Conservation (phyloP, 1,140 invertebrate species). For the Meteorus sp. region DNA sequence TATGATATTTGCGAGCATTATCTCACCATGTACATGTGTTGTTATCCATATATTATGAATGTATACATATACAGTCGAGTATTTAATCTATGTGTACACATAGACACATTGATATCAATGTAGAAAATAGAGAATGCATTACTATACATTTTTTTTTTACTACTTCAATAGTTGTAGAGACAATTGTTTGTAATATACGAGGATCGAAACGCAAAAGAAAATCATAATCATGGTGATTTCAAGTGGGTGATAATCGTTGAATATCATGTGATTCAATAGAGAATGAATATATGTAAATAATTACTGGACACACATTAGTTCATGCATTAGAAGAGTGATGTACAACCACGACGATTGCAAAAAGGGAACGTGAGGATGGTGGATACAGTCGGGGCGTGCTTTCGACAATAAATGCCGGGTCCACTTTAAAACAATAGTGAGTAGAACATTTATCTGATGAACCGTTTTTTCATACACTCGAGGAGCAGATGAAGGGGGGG, state of each 20-base stretch:
- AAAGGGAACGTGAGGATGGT: neutral
- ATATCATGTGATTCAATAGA: too few species aligned
- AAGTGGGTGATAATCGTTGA: too few species aligned
- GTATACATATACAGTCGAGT: constrained; percentile 25
- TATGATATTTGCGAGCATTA: constrained; percentile 59
- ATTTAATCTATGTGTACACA: neutral
- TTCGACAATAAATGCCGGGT: constrained; percentile 37
- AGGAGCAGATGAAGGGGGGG: neutral
- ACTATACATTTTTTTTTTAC: neutral
- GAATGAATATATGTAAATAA: too few species aligned
- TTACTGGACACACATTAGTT: too few species aligned
- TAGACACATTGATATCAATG: too few species aligned
- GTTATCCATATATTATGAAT: constrained; percentile 27
- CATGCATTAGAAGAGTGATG: neutral
- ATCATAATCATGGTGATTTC: too few species aligned
- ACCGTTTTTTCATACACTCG: constrained; percentile 30
- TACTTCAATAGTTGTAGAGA: neutral
- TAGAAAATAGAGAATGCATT: too few species aligned
- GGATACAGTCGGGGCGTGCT: constrained; percentile 13
- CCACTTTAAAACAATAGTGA: constrained; percentile 54
- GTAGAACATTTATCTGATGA: constrained; percentile 49
- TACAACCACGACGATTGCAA: neutral
- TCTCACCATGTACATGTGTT: constrained; percentile 48
- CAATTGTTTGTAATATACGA: too few species aligned
- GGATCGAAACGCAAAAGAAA: too few species aligned